Base-by-base conservation (phyloP, 2,113 vertebrate species). In the Mixornis gularis region DNA sequence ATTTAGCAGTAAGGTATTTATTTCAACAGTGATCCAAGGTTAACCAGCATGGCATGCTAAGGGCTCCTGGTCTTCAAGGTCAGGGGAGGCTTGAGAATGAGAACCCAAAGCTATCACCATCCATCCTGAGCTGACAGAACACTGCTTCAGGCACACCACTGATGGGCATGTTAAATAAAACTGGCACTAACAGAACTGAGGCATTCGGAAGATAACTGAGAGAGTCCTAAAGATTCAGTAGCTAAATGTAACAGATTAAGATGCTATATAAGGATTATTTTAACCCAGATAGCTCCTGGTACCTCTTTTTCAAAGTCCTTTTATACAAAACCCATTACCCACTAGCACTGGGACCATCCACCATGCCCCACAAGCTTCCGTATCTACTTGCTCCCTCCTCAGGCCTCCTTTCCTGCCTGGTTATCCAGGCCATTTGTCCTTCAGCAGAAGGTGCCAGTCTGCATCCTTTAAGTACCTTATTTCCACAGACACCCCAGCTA, bases 401-500 rank as follows among this genome's bases (percentile, higher is more conserved):
- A 78, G 30, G 58, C n/a, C 69, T 70, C 40, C 27, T 44, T 44
- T 44, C 74, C 78, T 71, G 48, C 58, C 62, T 65, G 38, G 41
- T 72, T 89, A 81, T 43, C 32, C 62, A 72, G 81, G 36, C 34
- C 38, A 76, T 26, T 82, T 38, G 66, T 85, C 74, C 87, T 69
- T 69, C 1, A 91, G 55, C 87, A 91, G 87, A 79, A 87, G 63
- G 55, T 77, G 71, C 63, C 92, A 76, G 55, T 73, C 93, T 92
- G 71, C 49, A 89, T 79, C 32, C 65, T 94, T 68, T 84, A 81
- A 91, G 56, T 48, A 74, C 43, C 30, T 78, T 76, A 85, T 76
- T 95, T 87, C 70, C 89, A 79, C 85, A 94, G 89, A 95, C 78
- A 82, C 49, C 65, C 46, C 36, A 92, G 69, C 85, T 44, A 94